phyloP scores from a whole-genome alignment of 2,888 invertebrate genomes.

The Protonemura montana region DNA sequence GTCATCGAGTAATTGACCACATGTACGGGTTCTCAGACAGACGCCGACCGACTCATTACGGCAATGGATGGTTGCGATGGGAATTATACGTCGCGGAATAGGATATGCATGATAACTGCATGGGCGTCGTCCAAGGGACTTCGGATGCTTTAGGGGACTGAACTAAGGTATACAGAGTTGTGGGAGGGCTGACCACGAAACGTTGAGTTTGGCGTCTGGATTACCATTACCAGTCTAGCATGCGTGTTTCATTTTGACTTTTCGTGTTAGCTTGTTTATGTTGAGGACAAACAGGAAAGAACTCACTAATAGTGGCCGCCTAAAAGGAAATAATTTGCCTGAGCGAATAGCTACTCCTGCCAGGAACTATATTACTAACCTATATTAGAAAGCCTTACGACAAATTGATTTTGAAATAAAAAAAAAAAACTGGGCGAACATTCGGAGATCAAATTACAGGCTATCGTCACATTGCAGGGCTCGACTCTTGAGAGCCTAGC shows the following conservation, averaged over 20 bases:
- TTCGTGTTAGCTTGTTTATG: background rate
- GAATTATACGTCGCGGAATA: slow-evolving; percentile 9
- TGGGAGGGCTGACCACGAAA: background rate
- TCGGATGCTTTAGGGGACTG: background rate
- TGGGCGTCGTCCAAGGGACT: slow-evolving; percentile 1
- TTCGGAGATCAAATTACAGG: background rate
- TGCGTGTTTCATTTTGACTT: background rate
- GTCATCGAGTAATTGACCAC: background rate
- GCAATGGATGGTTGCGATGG: background rate
- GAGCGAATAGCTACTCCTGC: too few species aligned
- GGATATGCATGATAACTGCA: slow-evolving; percentile 25
- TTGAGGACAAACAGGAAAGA: background rate
- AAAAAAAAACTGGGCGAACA: too few species aligned
- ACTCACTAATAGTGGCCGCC: background rate
- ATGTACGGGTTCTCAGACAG: background rate
- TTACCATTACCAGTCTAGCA: background rate
- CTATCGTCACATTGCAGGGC: background rate
- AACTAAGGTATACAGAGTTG: background rate
- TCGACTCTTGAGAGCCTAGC: background rate
- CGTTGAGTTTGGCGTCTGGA: background rate
- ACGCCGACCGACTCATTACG: background rate
- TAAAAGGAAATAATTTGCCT: background rate
- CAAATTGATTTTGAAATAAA: background rate
- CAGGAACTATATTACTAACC: background rate
- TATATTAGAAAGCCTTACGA: background rate